Base-by-base conservation (phyloP, 2,888 invertebrate species). In the Pelosia muscerda region DNA sequence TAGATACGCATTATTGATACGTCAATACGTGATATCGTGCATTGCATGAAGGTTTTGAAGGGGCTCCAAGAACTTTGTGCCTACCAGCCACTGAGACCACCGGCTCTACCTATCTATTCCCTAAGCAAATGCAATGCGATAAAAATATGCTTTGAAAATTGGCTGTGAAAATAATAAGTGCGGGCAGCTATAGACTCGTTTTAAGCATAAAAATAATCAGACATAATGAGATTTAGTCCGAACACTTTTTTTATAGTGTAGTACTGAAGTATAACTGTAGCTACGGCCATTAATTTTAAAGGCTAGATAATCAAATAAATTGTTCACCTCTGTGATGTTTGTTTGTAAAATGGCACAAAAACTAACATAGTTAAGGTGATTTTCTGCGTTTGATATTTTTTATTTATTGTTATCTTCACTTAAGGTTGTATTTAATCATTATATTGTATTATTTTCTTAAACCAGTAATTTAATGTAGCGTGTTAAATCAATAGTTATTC, bases 171-270 rank as follows among this genome's bases (percentile, higher is more conserved):
- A 49, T 9, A 4, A 42, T 49, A n/a, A 49, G n/a, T 49, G 49
- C n/a, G 19, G 42, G 42, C 19, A n/a, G n/a, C 9, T 49, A 49
- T 49, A 49, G 49, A n/a, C 19, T 49, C 9, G 49, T 49, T 19
- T n/a, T 19, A n/a, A 49, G 49, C n/a, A n/a, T 49, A 49, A 49
- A 49, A 49, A n/a, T 49, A n/a, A 49, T 49, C 49, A 49, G n/a
- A n/a, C n/a, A 49, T 22, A 58, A 28, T 31, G 57, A n/a, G 28
- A 57, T 22, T 38, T 9, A 25, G 25, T 26, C 13, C 19, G 19
- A 23, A 11, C 23, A 26, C 15, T 55, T 34, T 34, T n/a, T 34
- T 3, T 38, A 3, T 15, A 49, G 15, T 38, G 22, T 59, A 15
- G 13, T 59, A 13, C 13, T 38, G 23, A 59, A 15, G 13, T 25